Percentiles rank a stretch among this genome's conserved stretches.
Conservation (phyloP, 2,797 vertebrate species). For the Dallia pectoralis region DNA sequence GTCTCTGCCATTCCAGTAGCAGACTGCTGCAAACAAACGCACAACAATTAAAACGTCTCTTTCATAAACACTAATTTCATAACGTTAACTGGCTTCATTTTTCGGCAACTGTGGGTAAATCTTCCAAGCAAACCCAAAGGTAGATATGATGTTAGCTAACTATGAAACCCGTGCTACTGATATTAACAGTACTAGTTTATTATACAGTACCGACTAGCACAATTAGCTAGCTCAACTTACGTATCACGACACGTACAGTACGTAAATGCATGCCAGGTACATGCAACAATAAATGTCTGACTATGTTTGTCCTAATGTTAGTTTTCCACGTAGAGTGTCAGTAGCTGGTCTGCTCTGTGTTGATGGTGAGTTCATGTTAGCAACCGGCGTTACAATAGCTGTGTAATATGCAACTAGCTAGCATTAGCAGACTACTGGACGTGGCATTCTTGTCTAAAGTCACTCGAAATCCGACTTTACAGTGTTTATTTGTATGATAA, state of each 20-base stretch:
- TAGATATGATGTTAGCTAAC: neutral
- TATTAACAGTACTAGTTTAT: neutral
- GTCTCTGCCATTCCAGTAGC: slow-evolving; percentile 76
- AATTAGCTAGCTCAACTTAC: neutral
- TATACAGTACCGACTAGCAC: neutral
- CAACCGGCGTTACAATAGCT: too few species aligned
- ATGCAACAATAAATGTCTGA: neutral
- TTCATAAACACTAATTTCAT: too few species aligned
- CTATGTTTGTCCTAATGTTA: neutral
- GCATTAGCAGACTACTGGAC: slow-evolving; percentile 31
- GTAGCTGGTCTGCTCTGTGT: neutral
- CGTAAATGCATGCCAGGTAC: neutral
- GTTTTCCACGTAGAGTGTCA: neutral
- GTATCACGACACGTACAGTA: neutral
- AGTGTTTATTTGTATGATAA: too few species aligned
- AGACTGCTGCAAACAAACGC: slow-evolving; percentile 40
- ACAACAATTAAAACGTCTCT: neutral
- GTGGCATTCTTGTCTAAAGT: slow-evolving; percentile 16
- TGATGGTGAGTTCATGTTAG: neutral
- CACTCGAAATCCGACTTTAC: neutral
- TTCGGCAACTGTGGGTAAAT: neutral
- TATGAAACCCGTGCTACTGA: neutral
- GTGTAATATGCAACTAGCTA: slow-evolving; percentile 30
- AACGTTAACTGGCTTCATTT: neutral
- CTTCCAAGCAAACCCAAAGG: too few species aligned